Evolutionary conservation across 2,113 vertebrate species (phyloP).

Genomic region (Cyanoramphus novaezelandiae): DNA sequence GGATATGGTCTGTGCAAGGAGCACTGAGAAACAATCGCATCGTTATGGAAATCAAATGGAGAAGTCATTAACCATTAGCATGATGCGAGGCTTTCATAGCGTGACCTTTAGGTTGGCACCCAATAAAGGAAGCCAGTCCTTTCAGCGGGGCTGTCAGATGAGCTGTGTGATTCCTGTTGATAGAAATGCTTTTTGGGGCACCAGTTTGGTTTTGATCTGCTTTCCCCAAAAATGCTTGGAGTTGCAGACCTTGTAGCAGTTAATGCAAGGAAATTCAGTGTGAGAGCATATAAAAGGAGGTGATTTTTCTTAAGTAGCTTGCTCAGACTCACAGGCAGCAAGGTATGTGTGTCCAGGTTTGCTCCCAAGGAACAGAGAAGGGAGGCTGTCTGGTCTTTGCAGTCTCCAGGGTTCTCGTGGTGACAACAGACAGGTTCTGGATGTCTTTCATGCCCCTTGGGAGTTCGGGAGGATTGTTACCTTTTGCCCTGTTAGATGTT

Average conservation of each 20-base stretch:
- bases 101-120: neutral
- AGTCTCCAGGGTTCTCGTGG: neutral
- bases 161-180: neutral
- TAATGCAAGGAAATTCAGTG: neutral
- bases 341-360: neutral
- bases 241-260: neutral
- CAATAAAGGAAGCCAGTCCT: neutral
- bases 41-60: neutral
- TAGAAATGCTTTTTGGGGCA: neutral
- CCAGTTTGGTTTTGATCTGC: neutral
- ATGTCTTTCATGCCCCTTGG: neutral
- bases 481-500: neutral
- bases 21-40: neutral
- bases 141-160: neutral
- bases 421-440: neutral
- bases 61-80: neutral
- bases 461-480: neutral
- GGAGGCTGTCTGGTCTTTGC: neutral
- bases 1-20: neutral
- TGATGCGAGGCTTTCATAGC: rapidly evolving
- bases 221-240: neutral
- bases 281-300: neutral
- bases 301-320: neutral
- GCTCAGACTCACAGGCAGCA: neutral
- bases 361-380: neutral